Conservation (phyloP, 2,888 invertebrate genomes). For the Agriopis marginaria region DNA sequence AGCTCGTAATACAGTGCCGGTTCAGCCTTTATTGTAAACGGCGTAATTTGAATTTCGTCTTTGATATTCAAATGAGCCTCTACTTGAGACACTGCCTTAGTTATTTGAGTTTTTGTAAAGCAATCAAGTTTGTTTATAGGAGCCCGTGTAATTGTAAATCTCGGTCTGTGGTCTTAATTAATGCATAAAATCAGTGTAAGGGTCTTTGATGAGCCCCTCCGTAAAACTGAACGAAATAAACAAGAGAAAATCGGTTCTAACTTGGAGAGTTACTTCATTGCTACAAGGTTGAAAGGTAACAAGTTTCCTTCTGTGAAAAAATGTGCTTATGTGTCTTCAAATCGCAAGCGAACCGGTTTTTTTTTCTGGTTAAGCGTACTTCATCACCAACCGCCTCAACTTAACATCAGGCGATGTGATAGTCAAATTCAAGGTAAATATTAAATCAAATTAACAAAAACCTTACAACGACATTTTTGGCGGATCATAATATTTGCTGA, state of each 20-base stretch:
- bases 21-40: constrained; percentile 86
- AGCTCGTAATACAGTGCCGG: constrained; percentile 83
- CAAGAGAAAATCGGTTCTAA: constrained; percentile 56
- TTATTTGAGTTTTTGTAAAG: constrained; percentile 87
- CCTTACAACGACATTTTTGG: too few relatives aligned
- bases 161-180: constrained; percentile 83
- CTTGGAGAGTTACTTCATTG: neutral
- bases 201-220: constrained; percentile 67
- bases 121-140: constrained; percentile 86
- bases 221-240: constrained; percentile 66
- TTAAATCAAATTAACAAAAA: too few relatives aligned
- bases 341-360: too few relatives aligned
- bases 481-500: too few relatives aligned
- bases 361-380: too few relatives aligned
- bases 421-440: too few relatives aligned
- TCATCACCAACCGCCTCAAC: too few relatives aligned
- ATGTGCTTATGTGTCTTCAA: too few relatives aligned
- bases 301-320: too few relatives aligned
- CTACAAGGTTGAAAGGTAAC: neutral
- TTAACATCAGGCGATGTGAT: too few relatives aligned
- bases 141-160: constrained; percentile 84
- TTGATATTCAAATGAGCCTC: constrained; percentile 86
- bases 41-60: constrained; percentile 86
- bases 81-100: constrained; percentile 86
- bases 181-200: constrained; percentile 78